Evolutionary conservation across 2,797 vertebrate species (phyloP).

Genomic region (Lophius americanus): DNA sequence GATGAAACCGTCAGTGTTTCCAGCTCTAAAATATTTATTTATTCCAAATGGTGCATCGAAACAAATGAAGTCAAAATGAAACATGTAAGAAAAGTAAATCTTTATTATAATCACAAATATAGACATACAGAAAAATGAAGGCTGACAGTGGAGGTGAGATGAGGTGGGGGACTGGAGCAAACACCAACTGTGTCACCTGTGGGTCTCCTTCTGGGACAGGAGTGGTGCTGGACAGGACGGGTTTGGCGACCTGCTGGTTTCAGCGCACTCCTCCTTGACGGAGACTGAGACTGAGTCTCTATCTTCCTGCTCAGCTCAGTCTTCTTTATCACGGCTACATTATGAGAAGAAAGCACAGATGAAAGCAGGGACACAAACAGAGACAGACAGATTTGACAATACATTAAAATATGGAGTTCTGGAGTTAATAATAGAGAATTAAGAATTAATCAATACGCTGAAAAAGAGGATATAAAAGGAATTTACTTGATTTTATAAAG

Average conservation of each 20-base stretch:
- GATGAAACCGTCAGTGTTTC: background rate
- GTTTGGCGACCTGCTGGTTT: conserved; percentile 93
- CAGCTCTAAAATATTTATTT: background rate
- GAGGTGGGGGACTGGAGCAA: conserved; percentile 68
- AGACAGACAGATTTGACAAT: conserved; percentile 4
- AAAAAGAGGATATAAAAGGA: too few relatives aligned
- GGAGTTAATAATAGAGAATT: background rate
- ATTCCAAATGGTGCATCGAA: conserved; percentile 8
- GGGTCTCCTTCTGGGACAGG: conserved; percentile 96
- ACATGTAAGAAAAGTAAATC: conserved; percentile 1
- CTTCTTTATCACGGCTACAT: conserved; percentile 96
- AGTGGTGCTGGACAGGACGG: conserved; percentile 94
- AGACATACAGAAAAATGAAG: conserved; percentile 55
- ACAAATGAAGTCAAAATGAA: conserved; percentile 48
- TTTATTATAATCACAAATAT: conserved; percentile 58
- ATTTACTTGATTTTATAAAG: too few relatives aligned
- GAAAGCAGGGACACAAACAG: conserved; percentile 18
- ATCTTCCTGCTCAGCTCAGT: conserved; percentile 96
- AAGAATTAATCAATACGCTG: too few relatives aligned
- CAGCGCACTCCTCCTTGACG: conserved; percentile 93
- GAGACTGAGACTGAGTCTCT: conserved; percentile 94
- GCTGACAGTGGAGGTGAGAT: conserved; percentile 77
- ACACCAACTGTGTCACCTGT: conserved; percentile 88
- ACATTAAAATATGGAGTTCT: background rate
- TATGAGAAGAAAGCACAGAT: conserved; percentile 68